Conservation (phyloP, 2,888 invertebrate species). For the Cantharis flavilabris region DNA sequence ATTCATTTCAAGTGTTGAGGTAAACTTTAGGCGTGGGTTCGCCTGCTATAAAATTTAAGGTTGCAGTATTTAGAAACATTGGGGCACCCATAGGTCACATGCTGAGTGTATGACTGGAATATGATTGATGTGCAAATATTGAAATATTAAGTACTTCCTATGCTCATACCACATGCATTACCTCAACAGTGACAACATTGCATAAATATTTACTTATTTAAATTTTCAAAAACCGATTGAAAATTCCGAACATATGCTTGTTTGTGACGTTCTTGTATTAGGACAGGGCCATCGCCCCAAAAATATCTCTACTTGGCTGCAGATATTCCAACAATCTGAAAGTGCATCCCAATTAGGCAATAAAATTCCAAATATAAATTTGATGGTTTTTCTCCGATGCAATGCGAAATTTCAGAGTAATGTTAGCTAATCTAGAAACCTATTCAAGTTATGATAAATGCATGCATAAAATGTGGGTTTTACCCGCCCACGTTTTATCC, state of each 20-base stretch:
- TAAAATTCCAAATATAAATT: too few relatives aligned
- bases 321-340: too few relatives aligned
- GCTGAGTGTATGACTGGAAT: neutral
- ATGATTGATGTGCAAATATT: neutral
- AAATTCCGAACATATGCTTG: neutral
- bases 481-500: neutral
- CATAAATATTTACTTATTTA: neutral
- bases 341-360: too few relatives aligned
- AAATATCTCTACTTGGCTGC: too few relatives aligned
- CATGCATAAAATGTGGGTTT: neutral
- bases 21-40: neutral
- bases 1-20: neutral
- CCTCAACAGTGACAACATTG: neutral
- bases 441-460: neutral
- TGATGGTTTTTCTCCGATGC: neutral
- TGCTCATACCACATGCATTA: neutral
- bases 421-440: neutral
- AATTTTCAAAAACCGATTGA: neutral
- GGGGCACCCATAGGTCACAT: neutral
- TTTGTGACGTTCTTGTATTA: neutral
- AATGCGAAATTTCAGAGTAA: neutral
- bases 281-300: too few relatives aligned
- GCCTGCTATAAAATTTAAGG: neutral
- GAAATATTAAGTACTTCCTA: neutral
- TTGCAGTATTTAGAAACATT: neutral